Conservation (phyloP, 1,140 invertebrate species). For the Procambarus virginalis region DNA sequence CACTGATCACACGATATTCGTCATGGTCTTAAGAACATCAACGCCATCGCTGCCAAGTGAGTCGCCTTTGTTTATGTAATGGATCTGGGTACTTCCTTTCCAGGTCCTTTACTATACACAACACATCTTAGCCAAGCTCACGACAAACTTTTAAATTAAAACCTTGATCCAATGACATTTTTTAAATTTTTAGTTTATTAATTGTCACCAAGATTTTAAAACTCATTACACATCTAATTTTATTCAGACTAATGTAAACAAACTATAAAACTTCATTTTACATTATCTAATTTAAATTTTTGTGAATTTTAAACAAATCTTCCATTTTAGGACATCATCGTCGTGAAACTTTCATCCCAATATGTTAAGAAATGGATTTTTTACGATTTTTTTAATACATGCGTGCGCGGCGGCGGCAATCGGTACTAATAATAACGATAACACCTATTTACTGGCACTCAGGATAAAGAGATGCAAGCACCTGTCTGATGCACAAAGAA, state of each 20-base stretch:
- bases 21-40: slow-evolving; percentile 19
- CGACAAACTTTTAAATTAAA: not conserved
- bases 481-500: too few relatives aligned
- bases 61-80: not conserved
- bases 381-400: too few relatives aligned
- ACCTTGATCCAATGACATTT: not conserved
- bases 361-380: too few relatives aligned
- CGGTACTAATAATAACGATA: too few relatives aligned
- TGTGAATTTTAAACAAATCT: too few relatives aligned
- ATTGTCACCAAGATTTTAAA: not conserved
- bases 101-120: not conserved
- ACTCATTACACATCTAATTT: not conserved
- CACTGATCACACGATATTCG: not conserved
- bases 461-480: too few relatives aligned
- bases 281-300: too few relatives aligned
- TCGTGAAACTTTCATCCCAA: too few relatives aligned
- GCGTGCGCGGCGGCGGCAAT: too few relatives aligned
- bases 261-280: not conserved
- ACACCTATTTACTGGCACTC: too few relatives aligned
- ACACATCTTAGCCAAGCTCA: not conserved
- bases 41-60: not conserved
- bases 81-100: not conserved
- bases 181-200: not conserved
- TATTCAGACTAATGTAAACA: not conserved
- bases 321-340: too few relatives aligned